Evolutionary conservation across 2,797 vertebrate species (phyloP).

Genomic region (Enteromius treurensis): DNA sequence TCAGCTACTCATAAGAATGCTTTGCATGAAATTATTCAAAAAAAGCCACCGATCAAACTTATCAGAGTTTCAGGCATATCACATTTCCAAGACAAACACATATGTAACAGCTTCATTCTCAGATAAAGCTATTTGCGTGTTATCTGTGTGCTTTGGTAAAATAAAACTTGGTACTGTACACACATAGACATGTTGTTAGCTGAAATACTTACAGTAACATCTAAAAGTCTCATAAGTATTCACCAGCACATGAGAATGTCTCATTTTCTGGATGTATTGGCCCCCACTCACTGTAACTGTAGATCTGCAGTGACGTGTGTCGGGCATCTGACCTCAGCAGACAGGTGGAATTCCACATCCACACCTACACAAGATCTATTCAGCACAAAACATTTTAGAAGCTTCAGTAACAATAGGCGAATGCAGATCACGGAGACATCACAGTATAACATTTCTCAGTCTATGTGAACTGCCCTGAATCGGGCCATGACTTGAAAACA

Average conservation of each 20-base stretch:
- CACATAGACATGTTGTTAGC: not conserved
- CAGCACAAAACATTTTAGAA: not conserved
- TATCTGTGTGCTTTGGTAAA: constrained; percentile 15
- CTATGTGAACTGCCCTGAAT: not conserved
- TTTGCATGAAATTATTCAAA: constrained; percentile 31
- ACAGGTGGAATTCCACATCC: constrained; percentile 34
- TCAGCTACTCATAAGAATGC: not conserved
- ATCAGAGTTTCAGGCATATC: not conserved
- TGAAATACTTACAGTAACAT: not conserved
- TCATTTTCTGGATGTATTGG: not conserved
- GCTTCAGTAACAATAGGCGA: not conserved
- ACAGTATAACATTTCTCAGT: not conserved
- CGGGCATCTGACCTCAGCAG: constrained; percentile 4
- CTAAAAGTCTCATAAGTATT: not conserved
- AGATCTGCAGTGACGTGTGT: constrained; percentile 19
- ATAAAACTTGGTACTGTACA: not conserved
- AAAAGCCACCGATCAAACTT: not conserved
- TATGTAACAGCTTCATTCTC: not conserved
- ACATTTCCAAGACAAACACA: not conserved
- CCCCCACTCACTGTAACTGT: constrained; percentile 18
- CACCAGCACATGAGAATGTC: not conserved
- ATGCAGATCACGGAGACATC: not conserved
- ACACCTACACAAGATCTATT: not conserved
- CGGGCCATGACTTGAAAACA: not conserved
- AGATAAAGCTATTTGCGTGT: not conserved